These are phyloP conservation scores for Cistogaster globosa DNA, from an alignment of 2,888 invertebrate species.

Conservation along the genomic window DNA sequence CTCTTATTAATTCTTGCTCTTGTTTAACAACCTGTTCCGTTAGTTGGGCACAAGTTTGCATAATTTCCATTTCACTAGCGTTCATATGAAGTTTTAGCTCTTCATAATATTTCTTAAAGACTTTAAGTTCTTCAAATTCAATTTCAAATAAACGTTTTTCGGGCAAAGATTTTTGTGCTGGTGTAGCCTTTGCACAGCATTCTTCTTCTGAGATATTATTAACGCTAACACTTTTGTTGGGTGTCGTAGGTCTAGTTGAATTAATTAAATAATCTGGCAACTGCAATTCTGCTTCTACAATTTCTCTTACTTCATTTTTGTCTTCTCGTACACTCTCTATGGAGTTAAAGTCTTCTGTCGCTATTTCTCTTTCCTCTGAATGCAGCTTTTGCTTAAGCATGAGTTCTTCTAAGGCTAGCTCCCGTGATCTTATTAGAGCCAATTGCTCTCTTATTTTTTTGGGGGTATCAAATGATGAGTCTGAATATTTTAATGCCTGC, in stretches of 20 bases:
- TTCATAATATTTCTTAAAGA: slow-evolving; percentile 78
- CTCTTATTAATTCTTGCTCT: slow-evolving; percentile 76
- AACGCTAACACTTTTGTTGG: slow-evolving; percentile 75
- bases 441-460: slow-evolving; percentile 91
- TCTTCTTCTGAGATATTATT: slow-evolving; percentile 74
- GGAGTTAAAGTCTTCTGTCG: slow-evolving; percentile 77
- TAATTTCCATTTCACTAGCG: slow-evolving; percentile 77
- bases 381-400: slow-evolving; percentile 67
- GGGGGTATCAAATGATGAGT: slow-evolving; percentile 89
- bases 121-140: slow-evolving; percentile 75
- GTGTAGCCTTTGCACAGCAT: not conserved
- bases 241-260: slow-evolving; percentile 80
- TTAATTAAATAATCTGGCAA: slow-evolving; percentile 73
- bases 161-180: slow-evolving; percentile 62
- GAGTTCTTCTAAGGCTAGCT: slow-evolving; percentile 78
- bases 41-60: slow-evolving; percentile 75
- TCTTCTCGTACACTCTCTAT: slow-evolving; percentile 78
- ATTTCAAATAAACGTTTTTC: slow-evolving; percentile 72
- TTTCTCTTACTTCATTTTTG: slow-evolving; percentile 69
- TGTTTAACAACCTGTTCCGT: slow-evolving; percentile 75
- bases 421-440: slow-evolving; percentile 77
- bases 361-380: slow-evolving; percentile 47
- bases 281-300: slow-evolving; percentile 48
- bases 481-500: slow-evolving; percentile 88
- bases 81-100: slow-evolving; percentile 78